Evolutionary conservation across 1,140 invertebrate species (phyloP).

Genomic region (Pygmarrhopalites habei): DNA sequence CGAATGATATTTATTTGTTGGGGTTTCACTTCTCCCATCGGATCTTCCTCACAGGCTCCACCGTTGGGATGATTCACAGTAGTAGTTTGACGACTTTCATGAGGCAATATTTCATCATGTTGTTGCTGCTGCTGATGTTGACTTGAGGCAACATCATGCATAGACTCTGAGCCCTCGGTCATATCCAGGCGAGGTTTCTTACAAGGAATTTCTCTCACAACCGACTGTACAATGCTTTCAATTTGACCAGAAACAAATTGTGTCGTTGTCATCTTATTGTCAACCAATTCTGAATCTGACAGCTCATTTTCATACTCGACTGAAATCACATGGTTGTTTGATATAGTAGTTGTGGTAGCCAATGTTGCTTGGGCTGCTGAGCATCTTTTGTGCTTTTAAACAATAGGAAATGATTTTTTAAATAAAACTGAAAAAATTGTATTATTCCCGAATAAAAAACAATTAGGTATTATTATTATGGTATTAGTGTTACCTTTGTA

Average conservation of each 20-base stretch:
- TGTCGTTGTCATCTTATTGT: neutral
- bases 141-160: neutral
- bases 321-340: neutral
- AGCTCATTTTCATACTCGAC: conserved; percentile 5
- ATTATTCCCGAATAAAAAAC: too few relatives aligned
- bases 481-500: too few relatives aligned
- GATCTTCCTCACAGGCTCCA: neutral
- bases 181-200: neutral
- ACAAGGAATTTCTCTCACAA: neutral
- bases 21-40: neutral
- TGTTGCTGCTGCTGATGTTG: neutral
- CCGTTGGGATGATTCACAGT: neutral
- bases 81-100: neutral
- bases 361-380: neutral
- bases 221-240: neutral
- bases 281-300: conserved; percentile 3
- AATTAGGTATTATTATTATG: too few relatives aligned
- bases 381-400: conserved; percentile 19
- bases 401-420: too few relatives aligned
- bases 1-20: conserved; percentile 1
- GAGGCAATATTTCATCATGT: neutral
- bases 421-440: too few relatives aligned
- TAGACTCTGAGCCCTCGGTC: neutral
- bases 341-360: neutral
- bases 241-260: too few relatives aligned